Evolutionary conservation across 1,140 invertebrate genomes (phyloP).

Genomic region (Chrysoperla carnea): DNA sequence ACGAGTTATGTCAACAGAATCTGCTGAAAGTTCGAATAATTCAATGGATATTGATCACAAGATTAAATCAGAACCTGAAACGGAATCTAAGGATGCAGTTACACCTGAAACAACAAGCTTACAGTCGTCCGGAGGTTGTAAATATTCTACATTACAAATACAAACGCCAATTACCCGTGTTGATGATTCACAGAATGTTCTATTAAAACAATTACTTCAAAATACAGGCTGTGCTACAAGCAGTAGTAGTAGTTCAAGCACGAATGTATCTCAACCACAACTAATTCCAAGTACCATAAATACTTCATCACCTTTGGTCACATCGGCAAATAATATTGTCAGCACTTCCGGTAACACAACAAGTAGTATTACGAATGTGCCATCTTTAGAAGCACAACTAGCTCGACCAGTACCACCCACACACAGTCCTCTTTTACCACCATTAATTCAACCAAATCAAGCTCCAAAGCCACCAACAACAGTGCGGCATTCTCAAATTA

Average conservation of each 20-base stretch:
- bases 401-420: slow-evolving; percentile 50
- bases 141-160: slow-evolving; percentile 13
- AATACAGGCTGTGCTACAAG: slow-evolving; percentile 51
- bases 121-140: slow-evolving; percentile 14
- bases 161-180: slow-evolving; percentile 20
- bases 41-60: background rate
- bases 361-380: slow-evolving; percentile 43
- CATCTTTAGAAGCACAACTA: slow-evolving; percentile 53
- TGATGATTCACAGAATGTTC: slow-evolving; percentile 73
- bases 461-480: slow-evolving; percentile 5
- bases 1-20: slow-evolving; percentile 28
- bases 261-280: slow-evolving; percentile 19
- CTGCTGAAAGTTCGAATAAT: slow-evolving; percentile 11
- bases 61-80: slow-evolving; percentile 24
- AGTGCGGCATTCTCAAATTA: slow-evolving; percentile 17
- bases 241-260: no score
- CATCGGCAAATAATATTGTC: slow-evolving; percentile 11
- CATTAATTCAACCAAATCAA: slow-evolving; percentile 13
- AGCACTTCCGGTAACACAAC: slow-evolving; percentile 26
- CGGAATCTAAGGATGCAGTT: slow-evolving; percentile 27
- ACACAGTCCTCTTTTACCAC: slow-evolving; percentile 24
- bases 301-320: slow-evolving; percentile 22
- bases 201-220: slow-evolving; percentile 77
- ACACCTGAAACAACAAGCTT: slow-evolving; percentile 7
- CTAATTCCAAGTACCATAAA: slow-evolving; percentile 22